phyloP scores from a whole-genome alignment of 2,113 vertebrate species.

The Echinops telfairi region DNA sequence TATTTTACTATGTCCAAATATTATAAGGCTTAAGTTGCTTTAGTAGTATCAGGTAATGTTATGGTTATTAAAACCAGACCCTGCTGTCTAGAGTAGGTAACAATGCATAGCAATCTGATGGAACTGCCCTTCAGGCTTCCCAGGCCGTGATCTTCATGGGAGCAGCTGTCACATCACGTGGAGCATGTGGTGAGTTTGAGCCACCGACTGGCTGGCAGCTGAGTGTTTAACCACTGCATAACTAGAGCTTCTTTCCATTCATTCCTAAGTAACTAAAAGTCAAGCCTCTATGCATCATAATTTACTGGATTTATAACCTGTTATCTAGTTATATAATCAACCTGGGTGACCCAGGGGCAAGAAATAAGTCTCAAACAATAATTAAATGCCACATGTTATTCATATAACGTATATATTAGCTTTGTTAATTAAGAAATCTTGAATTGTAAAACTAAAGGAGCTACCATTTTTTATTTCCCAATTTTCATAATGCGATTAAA shows the following conservation, averaged over 20 bases:
- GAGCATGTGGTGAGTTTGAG: background rate
- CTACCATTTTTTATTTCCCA: constrained; percentile 42
- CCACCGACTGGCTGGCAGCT: background rate
- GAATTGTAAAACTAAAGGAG: constrained; percentile 35
- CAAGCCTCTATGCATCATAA: background rate
- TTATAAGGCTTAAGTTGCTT: background rate
- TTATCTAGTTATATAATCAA: constrained; percentile 54
- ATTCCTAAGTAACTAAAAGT: background rate
- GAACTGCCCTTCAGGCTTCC: background rate
- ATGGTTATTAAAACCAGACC: background rate
- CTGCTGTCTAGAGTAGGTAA: too few relatives aligned
- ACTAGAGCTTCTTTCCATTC: background rate
- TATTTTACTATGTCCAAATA: background rate
- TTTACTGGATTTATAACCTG: constrained; percentile 32
- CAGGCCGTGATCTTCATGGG: background rate
- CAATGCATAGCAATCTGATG: too few relatives aligned
- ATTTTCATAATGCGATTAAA: constrained; percentile 38
- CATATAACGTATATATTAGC: constrained; percentile 41
- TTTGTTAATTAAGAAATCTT: constrained; percentile 71
- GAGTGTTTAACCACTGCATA: background rate
- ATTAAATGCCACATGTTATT: constrained; percentile 66
- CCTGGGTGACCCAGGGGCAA: background rate
- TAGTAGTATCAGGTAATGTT: background rate
- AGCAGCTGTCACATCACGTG: background rate
- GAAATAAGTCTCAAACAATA: constrained; percentile 60